Evolutionary conservation across 2,113 vertebrate genomes (phyloP), one percentile per base, ranked within the genome.

Genomic region (Peucedramus taeniatus): DNA sequence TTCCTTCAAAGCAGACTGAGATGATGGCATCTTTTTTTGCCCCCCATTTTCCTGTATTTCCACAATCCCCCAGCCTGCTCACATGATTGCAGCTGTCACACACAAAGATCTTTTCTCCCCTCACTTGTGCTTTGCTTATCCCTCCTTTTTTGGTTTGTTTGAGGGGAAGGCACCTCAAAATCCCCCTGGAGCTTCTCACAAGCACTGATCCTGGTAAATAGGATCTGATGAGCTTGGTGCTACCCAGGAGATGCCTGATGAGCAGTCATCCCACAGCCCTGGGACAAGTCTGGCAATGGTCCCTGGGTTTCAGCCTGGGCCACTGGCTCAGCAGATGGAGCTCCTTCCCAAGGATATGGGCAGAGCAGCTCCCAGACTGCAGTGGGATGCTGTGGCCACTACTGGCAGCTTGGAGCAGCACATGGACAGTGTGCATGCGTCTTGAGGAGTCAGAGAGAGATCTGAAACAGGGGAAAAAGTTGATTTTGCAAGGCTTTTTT

Each of bases 271-370:
- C 19, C 1, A 3, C 30, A 60, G 66, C 12, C 7, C 69, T 28
- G 26, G 8, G 16, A 14, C 26, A 57, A 66, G 28, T 10, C 68
- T 60, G 49, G 30, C 35, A 63, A 4, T 12, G 20, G 11, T 75
- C 39, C 19, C 21, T 39, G 19, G 6, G 7, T 35, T 70, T 74
- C 85, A 86, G 68, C 35, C 30, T 10, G 21, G 42, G 33, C 35
- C 82, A 16, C 33, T 39, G 68, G 50, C 75, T 95, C 93, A 5
- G 91, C 78, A 96, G 95, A 53, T 93, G 93, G 96, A 97, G 95
- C 95, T 96, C 31, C 93, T 94, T 89, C 87, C 82, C 65, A 89
- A 96, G 78, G 68, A 88, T 92, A 30, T 2, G 1, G 42, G 27
- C 87, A 53, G 68, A 86, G 45, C 0, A 0, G 39, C 80, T 53